phyloP scores from a whole-genome alignment of 2,113 vertebrate genomes.

The Leptobrachium ailaonicum region DNA sequence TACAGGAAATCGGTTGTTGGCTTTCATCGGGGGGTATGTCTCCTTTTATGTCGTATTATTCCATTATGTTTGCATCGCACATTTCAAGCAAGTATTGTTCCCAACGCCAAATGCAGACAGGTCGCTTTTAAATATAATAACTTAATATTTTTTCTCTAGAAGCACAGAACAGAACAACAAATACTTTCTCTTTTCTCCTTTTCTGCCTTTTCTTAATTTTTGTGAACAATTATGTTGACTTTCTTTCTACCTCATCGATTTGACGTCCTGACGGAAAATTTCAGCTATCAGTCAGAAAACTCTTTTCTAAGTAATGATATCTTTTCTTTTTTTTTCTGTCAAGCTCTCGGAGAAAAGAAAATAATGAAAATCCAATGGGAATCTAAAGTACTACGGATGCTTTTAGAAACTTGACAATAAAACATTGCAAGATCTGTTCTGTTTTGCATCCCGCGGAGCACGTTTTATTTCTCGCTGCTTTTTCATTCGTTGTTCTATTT shows the following conservation, averaged over 20 bases:
- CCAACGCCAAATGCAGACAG: too few species aligned
- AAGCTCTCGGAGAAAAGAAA: neutral
- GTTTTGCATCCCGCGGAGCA: conserved; percentile 1
- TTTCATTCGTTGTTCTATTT: neutral
- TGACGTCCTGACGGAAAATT: conserved; percentile 16
- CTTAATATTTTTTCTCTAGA: too few species aligned
- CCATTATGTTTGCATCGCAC: too few species aligned
- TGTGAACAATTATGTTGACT: conserved; percentile 16
- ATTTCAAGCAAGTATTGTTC: too few species aligned
- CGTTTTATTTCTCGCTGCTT: neutral
- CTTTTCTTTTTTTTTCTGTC: neutral
- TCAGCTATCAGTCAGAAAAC: neutral
- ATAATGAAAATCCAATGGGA: neutral
- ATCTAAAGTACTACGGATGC: neutral
- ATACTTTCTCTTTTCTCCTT: neutral
- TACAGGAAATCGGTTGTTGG: too few species aligned
- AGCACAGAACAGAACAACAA: conserved; percentile 13
- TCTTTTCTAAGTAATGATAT: neutral
- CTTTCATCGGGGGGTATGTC: too few species aligned
- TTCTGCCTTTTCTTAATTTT: conserved; percentile 14
- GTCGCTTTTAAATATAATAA: too few species aligned
- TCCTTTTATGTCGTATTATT: too few species aligned
- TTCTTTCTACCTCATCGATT: conserved; percentile 13
- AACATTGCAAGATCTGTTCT: conserved; percentile 4
- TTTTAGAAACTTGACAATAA: conserved; percentile 9